Evolutionary conservation across 1,140 invertebrate genomes (phyloP), one percentile per base, ranked within the genome.

Genomic region (Cardiocondyla obscurior): DNA sequence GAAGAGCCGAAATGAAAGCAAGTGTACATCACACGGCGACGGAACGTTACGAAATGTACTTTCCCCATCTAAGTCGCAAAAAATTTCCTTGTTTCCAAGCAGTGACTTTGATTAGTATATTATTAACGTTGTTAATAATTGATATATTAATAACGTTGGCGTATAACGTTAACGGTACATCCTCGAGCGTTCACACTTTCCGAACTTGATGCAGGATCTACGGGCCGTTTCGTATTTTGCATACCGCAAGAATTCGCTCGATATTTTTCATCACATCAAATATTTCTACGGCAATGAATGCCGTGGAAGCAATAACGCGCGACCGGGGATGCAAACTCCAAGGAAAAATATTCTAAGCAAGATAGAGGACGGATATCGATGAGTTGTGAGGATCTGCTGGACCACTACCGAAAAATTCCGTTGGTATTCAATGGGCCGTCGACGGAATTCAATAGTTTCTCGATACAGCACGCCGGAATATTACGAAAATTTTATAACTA

Each of bases 311-410:
- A 79, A 79, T 79, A 79, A 79, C 74, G 62, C 12, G 62, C 60
- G 62, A 53, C 19, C 22, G 62, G 49, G 49, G 74, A 79, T 69
- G 74, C 74, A 79, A 79, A 77, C 74, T 44, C 46, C 60, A 77
- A 69, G 33, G 74, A 79, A 69, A 79, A 79, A 79, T 79, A 79
- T 79, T 79, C 74, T 79, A 79, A 79, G 62, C 62, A 79, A 69
- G 46, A 79, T 79, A 67, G 74, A 79, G 49, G 12, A 79, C 46
- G 62, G 74, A 79, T 79, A 79, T 79, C 62, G 74, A 67, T 67
- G 74, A 79, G 33, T 79, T 53, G 46, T 39, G 74, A 67, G 62
- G 74, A 79, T 67, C 74, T 44, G 33, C 62, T 53, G 74, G 62
- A 39, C 49, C 36, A 67, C 74, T 69, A 69, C 62, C 74, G 62